These are phyloP conservation scores for Azemiops feae DNA, from an alignment of 2,113 vertebrate species.

Conservation along the genomic window DNA sequence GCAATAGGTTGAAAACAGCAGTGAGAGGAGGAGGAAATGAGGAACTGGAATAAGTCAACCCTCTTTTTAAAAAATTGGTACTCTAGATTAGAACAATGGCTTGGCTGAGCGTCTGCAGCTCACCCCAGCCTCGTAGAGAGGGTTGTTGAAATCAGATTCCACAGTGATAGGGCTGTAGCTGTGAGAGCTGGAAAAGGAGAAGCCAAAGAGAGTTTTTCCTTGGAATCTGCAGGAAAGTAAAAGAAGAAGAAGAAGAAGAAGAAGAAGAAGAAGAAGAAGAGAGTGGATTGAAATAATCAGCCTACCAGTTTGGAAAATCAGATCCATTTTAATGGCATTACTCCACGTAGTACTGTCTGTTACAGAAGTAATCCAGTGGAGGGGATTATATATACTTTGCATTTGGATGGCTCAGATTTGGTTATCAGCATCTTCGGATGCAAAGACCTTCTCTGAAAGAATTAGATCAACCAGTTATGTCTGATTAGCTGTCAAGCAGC, in stretches of 20 bases:
- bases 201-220: slow-evolving; percentile 88
- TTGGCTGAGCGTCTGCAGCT: slow-evolving; percentile 34
- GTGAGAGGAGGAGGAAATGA: neutral
- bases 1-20: neutral
- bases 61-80: neutral
- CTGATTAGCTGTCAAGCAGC: neutral
- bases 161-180: slow-evolving; percentile 92
- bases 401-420: neutral
- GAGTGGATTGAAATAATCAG: neutral
- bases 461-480: neutral
- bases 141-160: slow-evolving; percentile 91
- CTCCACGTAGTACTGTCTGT: neutral
- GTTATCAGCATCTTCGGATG: neutral
- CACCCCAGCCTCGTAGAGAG: slow-evolving; percentile 92
- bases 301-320: neutral
- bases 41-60: neutral
- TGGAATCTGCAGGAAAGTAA: slow-evolving; percentile 71
- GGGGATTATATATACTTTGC: neutral
- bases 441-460: neutral
- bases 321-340: neutral
- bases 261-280: neutral
- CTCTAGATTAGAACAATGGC: too few species aligned
- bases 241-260: neutral
- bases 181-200: slow-evolving; percentile 87
- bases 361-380: neutral